phyloP scores from a whole-genome alignment of 92 coral and sea anemone genomes.

The Bergia puertoricense region DNA sequence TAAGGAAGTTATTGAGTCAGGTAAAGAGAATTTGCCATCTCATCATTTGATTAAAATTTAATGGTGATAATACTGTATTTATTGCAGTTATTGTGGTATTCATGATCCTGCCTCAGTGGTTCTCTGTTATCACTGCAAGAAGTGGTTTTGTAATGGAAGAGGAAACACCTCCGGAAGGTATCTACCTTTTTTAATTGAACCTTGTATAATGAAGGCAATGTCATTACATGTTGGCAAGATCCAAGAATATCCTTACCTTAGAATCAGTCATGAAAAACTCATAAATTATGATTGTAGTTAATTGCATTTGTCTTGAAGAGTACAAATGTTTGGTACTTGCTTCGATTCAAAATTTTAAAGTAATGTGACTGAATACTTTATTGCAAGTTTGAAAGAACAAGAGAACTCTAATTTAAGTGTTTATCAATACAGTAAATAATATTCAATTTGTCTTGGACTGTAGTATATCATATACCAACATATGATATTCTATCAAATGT shows the following conservation, averaged over 20 bases:
- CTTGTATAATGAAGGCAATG: not conserved
- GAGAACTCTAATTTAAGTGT: too few relatives aligned
- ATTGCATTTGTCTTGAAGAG: not conserved
- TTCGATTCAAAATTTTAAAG: too few relatives aligned
- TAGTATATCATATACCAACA: too few relatives aligned
- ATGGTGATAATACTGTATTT: not conserved
- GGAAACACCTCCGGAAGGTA: conserved; percentile 99
- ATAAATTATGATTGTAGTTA: not conserved
- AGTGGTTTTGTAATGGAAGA: conserved; percentile 99
- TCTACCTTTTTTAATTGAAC: not conserved
- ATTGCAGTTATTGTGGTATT: conserved; percentile 94
- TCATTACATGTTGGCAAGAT: not conserved
- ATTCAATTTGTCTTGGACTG: too few relatives aligned
- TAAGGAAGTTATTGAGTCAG: not conserved
- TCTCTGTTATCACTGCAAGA: conserved; percentile 95
- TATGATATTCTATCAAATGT: too few relatives aligned
- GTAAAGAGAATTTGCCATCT: too few relatives aligned
- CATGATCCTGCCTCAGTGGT: conserved; percentile 99
- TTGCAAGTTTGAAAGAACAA: too few relatives aligned
- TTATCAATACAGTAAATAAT: too few relatives aligned
- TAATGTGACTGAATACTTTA: too few relatives aligned
- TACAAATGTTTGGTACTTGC: not conserved
- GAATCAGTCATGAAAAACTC: not conserved
- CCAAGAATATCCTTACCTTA: not conserved
- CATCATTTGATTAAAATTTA: too few relatives aligned